Evolutionary conservation across 2,797 vertebrate species (phyloP).

Genomic region (Petrocephalus sullivani): DNA sequence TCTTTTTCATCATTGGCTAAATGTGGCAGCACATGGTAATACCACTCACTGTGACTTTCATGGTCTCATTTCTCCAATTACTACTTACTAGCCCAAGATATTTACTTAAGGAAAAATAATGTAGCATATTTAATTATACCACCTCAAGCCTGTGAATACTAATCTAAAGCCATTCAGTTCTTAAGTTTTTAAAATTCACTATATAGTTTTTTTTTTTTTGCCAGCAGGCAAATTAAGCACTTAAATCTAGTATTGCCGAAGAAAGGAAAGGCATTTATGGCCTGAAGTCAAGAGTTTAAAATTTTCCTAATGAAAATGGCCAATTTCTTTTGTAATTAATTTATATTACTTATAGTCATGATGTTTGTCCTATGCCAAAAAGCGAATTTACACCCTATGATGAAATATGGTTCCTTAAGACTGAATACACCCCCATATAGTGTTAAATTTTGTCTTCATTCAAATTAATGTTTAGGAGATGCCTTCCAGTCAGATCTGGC

Average conservation of each 20-base stretch:
- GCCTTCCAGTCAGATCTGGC: not conserved
- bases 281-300: not conserved
- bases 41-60: not conserved
- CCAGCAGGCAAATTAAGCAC: not conserved
- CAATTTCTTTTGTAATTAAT: not conserved
- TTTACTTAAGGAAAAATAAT: not conserved
- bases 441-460: not conserved
- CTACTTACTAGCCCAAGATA: not conserved
- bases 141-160: not conserved
- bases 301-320: constrained; percentile 7
- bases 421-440: not conserved
- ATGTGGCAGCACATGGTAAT: not conserved
- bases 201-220: not conserved
- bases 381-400: not conserved
- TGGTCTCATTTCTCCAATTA: not conserved
- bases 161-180: not conserved
- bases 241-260: constrained; percentile 2
- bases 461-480: not conserved
- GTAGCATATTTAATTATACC: not conserved
- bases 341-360: not conserved
- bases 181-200: not conserved
- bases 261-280: constrained; percentile 7
- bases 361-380: not conserved
- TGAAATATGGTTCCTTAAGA: not conserved
- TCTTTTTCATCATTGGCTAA: not conserved